Conservation (phyloP, 2,113 vertebrate species). For the Antechinus stuartii region DNA sequence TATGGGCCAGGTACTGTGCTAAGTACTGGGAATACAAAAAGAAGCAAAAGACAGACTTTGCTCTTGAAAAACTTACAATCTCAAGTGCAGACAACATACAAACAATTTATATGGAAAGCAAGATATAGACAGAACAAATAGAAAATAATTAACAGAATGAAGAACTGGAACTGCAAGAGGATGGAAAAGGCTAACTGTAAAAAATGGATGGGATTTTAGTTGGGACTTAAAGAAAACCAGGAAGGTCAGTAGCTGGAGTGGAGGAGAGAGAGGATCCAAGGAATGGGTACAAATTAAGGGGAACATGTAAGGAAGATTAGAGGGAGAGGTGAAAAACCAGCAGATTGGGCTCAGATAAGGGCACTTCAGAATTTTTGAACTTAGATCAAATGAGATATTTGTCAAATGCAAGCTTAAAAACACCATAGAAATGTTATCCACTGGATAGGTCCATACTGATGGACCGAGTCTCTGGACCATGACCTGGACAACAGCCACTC, state of each 20-base stretch:
- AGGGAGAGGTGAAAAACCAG: neutral
- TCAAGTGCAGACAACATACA: neutral
- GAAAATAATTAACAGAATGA: neutral
- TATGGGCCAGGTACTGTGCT: neutral
- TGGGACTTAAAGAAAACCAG: neutral
- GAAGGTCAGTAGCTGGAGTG: neutral
- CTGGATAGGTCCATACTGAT: neutral
- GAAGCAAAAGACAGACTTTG: neutral
- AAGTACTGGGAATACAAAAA: neutral
- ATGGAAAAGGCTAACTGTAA: neutral
- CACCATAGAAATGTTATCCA: neutral
- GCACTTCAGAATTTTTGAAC: neutral
- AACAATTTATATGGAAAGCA: neutral
- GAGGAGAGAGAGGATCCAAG: neutral
- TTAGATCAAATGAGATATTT: neutral
- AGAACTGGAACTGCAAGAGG: neutral
- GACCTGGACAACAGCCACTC: too few species aligned
- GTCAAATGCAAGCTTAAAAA: neutral
- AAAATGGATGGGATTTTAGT: neutral
- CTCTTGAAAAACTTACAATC: neutral
- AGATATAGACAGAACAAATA: neutral
- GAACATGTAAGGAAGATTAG: neutral
- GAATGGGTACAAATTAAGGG: neutral
- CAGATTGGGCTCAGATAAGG: too few species aligned
- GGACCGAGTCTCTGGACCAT: neutral